Base-by-base conservation (phyloP, 2,797 vertebrate species). In the Loriculus beryllinus region DNA sequence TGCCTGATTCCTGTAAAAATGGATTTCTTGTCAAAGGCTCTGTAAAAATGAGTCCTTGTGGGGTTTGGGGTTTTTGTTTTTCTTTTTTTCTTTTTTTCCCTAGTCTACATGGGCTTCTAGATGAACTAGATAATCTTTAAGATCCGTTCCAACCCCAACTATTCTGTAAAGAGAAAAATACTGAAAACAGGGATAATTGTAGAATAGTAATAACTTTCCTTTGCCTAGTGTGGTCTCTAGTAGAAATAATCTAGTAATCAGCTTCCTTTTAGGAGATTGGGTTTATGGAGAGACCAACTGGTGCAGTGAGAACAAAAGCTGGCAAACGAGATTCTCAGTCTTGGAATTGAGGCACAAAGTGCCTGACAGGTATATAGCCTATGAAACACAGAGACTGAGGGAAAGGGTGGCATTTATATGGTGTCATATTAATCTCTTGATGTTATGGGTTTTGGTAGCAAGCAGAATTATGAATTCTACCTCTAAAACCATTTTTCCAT, bases 331-430 rank as follows among this genome's bases (percentile, higher is more conserved):
- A 10, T 49, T 39, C n/a, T 64, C 16, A 25, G n/a, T 14, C 6
- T 20, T 74, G 51, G 29, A 43, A 14, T 7, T 42, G 37, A 43
- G n/a, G 37, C 17, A 33, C 7, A 35, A 17, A n/a, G 25, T 28
- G 37, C 28, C n/a, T 19, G 19, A 12, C 4, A 17, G 33, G 29
- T 26, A 7, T 20, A 3, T 14, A 14, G 16, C 43, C 59, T 23
- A 4, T 3, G 9, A 59, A 39, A 20, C 19, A n/a, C 35, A 35
- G 57, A 23, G 37, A 13, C 7, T 45, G n/a, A 39, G 28, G 10
- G 1, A 1, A n/a, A 51, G n/a, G 2, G 9, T 17, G 35, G 3
- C 6, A 48, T 6, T 39, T 74, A 18, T 2, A 37, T 0, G 0
- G 29, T 29, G 17, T 40, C 1, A 1, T 52, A 23, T 29, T 29